Conservation (phyloP, 2,797 vertebrate genomes). For the Capromys pilorides region DNA sequence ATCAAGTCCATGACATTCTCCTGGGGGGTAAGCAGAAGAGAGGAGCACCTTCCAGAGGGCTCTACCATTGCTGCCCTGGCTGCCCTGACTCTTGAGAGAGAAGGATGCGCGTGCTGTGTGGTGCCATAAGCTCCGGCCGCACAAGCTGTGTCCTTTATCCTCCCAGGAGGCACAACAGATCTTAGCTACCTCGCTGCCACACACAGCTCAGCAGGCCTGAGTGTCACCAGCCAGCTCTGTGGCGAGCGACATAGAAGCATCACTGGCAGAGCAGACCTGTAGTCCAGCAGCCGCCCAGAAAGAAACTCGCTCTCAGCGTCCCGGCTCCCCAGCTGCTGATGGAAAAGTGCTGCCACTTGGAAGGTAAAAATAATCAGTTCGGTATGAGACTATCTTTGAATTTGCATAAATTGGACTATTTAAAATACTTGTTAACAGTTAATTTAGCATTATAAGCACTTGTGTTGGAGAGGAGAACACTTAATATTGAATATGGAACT, state of each 20-base stretch:
- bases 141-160: neutral
- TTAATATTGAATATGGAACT: neutral
- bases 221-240: rapidly evolving
- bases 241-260: rapidly evolving
- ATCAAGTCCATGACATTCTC: neutral
- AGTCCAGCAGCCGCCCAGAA: neutral
- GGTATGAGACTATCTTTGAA: slow-evolving; percentile 55
- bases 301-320: rapidly evolving
- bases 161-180: rapidly evolving
- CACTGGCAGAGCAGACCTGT: neutral
- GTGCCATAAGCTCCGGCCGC: rapidly evolving
- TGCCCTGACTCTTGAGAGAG: neutral
- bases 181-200: rapidly evolving
- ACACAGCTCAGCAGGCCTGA: rapidly evolving
- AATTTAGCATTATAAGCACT: slow-evolving; percentile 58
- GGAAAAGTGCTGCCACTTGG: neutral
- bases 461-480: slow-evolving; percentile 19
- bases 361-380: slow-evolving; percentile 74
- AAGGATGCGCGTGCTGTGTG: too few species aligned
- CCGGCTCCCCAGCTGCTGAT: rapidly evolving
- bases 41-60: rapidly evolving
- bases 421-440: slow-evolving; percentile 77
- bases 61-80: neutral
- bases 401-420: slow-evolving; percentile 77
- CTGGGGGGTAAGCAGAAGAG: neutral